Percentiles rank a stretch among this genome's conserved stretches.
phyloP scores from a whole-genome alignment of 2,797 vertebrate species.

The Cossypha heuglini region DNA sequence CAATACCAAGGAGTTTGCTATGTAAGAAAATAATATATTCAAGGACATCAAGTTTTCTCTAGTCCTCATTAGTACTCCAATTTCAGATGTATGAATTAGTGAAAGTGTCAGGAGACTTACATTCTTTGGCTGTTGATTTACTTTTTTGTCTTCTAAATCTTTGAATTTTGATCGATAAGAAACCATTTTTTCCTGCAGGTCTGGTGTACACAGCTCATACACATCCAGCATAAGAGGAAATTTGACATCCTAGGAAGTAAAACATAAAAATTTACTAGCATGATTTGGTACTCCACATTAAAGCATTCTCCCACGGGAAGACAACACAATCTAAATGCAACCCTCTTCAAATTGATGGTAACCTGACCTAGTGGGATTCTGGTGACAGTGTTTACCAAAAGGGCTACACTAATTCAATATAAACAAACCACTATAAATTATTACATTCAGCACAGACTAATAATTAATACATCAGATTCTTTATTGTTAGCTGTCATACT shows the following conservation, averaged over 20 bases:
- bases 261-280: neutral
- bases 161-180: slow-evolving; percentile 93
- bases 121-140: slow-evolving; percentile 88
- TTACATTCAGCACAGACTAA: neutral
- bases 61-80: neutral
- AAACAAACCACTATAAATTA: neutral
- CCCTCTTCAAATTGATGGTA: neutral
- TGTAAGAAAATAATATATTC: neutral
- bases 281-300: neutral
- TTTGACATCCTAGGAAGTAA: slow-evolving; percentile 88
- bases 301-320: neutral
- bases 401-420: neutral
- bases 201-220: slow-evolving; percentile 91
- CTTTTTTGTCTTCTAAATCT: slow-evolving; percentile 92
- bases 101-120: slow-evolving; percentile 66
- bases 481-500: neutral
- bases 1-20: neutral
- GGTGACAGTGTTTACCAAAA: neutral
- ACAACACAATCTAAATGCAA: neutral
- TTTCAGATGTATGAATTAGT: neutral
- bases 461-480: neutral
- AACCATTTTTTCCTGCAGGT: slow-evolving; percentile 95
- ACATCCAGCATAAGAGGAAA: slow-evolving; percentile 98
- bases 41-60: neutral
- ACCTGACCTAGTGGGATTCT: neutral